Base-by-base conservation (phyloP, 2,888 invertebrate genomes). In the Pyrgus malvae region DNA sequence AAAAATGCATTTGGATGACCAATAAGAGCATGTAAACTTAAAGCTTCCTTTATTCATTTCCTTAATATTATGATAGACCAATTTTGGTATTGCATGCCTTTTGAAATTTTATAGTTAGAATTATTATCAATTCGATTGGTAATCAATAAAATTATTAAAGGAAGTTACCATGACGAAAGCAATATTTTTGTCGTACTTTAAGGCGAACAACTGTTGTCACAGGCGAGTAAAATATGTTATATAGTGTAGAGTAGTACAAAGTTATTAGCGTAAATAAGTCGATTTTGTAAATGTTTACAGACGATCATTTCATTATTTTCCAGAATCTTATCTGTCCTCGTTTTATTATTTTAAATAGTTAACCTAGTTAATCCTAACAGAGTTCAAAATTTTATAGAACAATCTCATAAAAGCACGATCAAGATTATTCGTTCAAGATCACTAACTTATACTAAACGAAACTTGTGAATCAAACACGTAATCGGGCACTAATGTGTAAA, bases 161-260 rank as follows among this genome's bases (percentile, higher is more conserved):
- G 40, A 23, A 16, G 2, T 25, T 9, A 17, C 11, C 5, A 37
- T 29, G 23, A 44, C 25, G 12, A 46, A 31, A 51, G 44, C 37
- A 51, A 51, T 51, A 51, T 44, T 35, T 48, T 51, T 51, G 35
- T 51, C 37, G 27, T 37, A 21, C 33, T 0, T 16, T 51, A 37
- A 37, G 14, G n/a, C 37, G 14, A 21, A 23, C 23, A 21, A 44
- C 37, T 33, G 35, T 37, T 16, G n/a, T 27, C 5, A 38, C 12
- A 4, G 31, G 50, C 50, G 49, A 50, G 33, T 50, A 50, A 50
- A 41, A 21, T 44, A 27, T 25, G 5, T 3, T 8, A 21, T 21
- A 33, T 35, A 25, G 41, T 41, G 16, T 50, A 23, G 9, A 27
- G 17, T 8, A 11, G 21, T 5, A 38, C 21, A 8, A 27, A 25